Conservation (phyloP, 1,140 invertebrate genomes). For the Oreohelix idahoensis region DNA sequence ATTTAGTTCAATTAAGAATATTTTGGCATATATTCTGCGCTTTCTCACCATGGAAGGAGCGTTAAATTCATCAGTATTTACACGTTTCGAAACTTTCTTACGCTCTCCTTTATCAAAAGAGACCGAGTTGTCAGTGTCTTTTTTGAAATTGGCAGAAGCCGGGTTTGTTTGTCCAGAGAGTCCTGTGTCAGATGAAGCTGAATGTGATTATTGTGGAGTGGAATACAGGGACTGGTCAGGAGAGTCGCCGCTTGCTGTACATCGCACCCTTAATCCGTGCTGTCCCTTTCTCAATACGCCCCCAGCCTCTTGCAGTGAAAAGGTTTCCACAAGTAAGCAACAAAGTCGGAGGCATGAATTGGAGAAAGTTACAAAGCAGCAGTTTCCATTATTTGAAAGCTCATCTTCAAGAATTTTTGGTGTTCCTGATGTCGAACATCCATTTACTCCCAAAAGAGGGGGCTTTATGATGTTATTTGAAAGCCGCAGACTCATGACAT, state of each 20-base stretch:
- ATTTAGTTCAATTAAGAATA: not conserved
- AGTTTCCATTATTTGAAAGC: not conserved
- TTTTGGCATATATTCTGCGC: not conserved
- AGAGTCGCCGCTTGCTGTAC: constrained; percentile 32
- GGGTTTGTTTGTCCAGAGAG: constrained; percentile 23
- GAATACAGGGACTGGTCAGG: not conserved
- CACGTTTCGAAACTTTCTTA: constrained; percentile 12
- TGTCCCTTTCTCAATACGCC: constrained; percentile 26
- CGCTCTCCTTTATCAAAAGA: constrained; percentile 2
- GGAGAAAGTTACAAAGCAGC: constrained; percentile 13
- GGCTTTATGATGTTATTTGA: constrained; percentile 11
- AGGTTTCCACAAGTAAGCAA: not conserved
- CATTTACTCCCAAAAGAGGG: constrained; percentile 6
- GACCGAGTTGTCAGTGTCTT: not conserved
- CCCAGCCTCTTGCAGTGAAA: not conserved
- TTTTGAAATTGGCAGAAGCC: constrained; percentile 27
- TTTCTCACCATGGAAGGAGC: not conserved
- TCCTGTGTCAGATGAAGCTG: constrained; percentile 16
- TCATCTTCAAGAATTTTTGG: not conserved
- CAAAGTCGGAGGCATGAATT: not conserved
- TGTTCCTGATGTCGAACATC: not conserved
- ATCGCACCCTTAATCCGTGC: constrained; percentile 28
- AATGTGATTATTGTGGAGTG: constrained; percentile 17
- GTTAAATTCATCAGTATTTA: not conserved
- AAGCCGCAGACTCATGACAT: constrained; percentile 2